phyloP scores from a whole-genome alignment of 2,888 invertebrate species.

The Boloria selene region DNA sequence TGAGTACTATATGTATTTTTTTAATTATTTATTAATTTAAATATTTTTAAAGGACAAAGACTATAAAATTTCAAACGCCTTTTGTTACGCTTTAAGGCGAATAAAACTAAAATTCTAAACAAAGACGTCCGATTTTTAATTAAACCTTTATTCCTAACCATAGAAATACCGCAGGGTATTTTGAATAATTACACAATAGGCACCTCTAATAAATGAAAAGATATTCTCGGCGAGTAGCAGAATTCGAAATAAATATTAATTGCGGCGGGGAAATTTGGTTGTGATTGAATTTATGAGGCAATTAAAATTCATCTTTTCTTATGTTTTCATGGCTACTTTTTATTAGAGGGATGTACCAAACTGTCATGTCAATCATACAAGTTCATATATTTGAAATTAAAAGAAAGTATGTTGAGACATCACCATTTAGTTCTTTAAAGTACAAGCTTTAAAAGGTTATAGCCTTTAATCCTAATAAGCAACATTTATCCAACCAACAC shows the following conservation, averaged over 20 bases:
- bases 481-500: constrained; percentile 3
- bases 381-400: too few species aligned
- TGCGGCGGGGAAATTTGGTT: constrained; percentile 53
- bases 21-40: too few species aligned
- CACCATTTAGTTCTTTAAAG: too few species aligned
- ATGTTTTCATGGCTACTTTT: constrained; percentile 32
- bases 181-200: constrained; percentile 23
- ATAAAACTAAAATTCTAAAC: constrained; percentile 1
- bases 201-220: constrained; percentile 33
- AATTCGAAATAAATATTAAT: constrained; percentile 44
- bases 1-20: not conserved
- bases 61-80: too few species aligned
- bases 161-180: constrained; percentile 15
- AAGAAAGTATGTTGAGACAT: too few species aligned
- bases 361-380: too few species aligned
- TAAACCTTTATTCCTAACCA: constrained; percentile 14
- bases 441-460: too few species aligned
- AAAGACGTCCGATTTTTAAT: constrained; percentile 1
- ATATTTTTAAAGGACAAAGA: too few species aligned
- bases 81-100: not conserved
- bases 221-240: constrained; percentile 22
- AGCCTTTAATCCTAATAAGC: too few species aligned
- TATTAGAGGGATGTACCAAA: not conserved
- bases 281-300: constrained; percentile 60
- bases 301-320: constrained; percentile 59